These are phyloP conservation scores for Chroicocephalus ridibundus DNA, from an alignment of 2,113 vertebrate genomes.

Conservation along the genomic window DNA sequence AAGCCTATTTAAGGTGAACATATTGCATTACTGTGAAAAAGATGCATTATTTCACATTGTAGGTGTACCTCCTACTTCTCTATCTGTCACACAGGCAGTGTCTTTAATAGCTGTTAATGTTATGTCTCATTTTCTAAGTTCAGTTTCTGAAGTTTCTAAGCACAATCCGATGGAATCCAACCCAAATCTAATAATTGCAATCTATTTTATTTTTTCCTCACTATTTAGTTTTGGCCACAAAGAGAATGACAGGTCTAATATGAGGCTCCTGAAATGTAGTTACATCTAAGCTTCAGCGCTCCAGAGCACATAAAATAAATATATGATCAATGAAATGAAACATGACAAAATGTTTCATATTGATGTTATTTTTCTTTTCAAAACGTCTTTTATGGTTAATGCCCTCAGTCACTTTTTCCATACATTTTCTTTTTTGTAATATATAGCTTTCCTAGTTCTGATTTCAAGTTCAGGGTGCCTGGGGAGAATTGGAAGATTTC, in stretches of 20 bases:
- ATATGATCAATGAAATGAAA: constrained; percentile 81
- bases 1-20: constrained; percentile 59
- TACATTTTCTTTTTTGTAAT: constrained; percentile 73
- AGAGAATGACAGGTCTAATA: constrained; percentile 73
- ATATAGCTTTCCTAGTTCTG: constrained; percentile 79
- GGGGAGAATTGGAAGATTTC: constrained; percentile 79
- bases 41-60: constrained; percentile 35
- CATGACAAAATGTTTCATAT: constrained; percentile 80
- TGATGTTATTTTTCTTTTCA: constrained; percentile 76
- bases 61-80: constrained; percentile 51
- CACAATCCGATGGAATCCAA: constrained; percentile 51
- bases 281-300: constrained; percentile 70
- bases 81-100: constrained; percentile 44
- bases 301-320: constrained; percentile 77
- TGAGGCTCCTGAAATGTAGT: constrained; percentile 72
- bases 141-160: not conserved
- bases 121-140: constrained; percentile 32
- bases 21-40: constrained; percentile 44
- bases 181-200: constrained; percentile 67
- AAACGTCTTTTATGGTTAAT: constrained; percentile 74
- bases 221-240: constrained; percentile 64
- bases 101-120: constrained; percentile 49
- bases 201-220: constrained; percentile 29
- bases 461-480: constrained; percentile 79
- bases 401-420: constrained; percentile 73